Evolutionary conservation across 2,888 invertebrate genomes (phyloP), one percentile per base, ranked within the genome.

Genomic region (Caradrina kadenii): DNA sequence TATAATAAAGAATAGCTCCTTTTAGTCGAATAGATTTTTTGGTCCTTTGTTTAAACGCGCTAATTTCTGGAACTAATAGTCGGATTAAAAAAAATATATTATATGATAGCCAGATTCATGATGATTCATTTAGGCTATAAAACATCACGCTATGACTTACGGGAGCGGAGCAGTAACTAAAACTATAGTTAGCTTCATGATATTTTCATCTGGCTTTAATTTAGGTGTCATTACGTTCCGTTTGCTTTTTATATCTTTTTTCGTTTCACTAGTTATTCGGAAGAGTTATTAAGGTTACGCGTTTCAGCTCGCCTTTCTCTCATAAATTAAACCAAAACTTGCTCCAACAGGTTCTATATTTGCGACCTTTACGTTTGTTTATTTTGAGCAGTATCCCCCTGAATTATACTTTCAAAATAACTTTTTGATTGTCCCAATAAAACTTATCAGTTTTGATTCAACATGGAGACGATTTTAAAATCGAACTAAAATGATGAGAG

Each of bases 361-460:
- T 84, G 87, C 89, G 88, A 89, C 88, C 88, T 91, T 90, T 88
- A 85, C 82, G 85, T 92, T 92, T 93, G 91, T 93, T 92, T 93
- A 93, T 89, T 93, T 93, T 93, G 90, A 91, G 88, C 87, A 82
- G 88, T 88, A 89, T 49, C 49, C 42, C 21, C 73, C 86, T 88
- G 88, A 89, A 88, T 88, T 84, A 88, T 87, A 81, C 70, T 69
- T 73, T 77, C 69, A 74, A 80, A 79, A 81, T 80, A 74, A 70
- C 70, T 65, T 74, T 81, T 82, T 86, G 81, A 89, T 85, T 81
- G 75, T 80, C 42, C 35, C 68, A 69, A 81, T 85, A 85, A 87
- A 86, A 61, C 56, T 81, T 83, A 86, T 83, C 79, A 73, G 63
- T 54, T 74, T 72, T 81, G 76, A 63, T 50, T 8, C 63, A 62